Evolutionary conservation across 2,113 vertebrate genomes (phyloP).

Genomic region (Limanda limanda): DNA sequence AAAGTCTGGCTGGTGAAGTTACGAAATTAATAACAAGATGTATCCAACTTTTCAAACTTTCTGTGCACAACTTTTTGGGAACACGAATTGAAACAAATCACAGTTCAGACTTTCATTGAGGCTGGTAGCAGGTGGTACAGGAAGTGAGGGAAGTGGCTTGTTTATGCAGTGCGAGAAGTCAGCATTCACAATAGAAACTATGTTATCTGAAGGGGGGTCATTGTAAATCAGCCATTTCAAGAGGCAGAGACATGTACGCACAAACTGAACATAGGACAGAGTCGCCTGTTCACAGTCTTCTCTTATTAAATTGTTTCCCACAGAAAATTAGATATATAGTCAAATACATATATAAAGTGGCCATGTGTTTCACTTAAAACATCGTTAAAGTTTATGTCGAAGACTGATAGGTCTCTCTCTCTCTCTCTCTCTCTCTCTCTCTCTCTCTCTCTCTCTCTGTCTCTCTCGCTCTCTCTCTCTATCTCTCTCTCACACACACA

Average conservation of each 20-base stretch:
- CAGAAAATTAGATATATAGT: not conserved
- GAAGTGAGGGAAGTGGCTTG: conserved; percentile 58
- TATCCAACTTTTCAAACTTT: not conserved
- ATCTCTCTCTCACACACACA: too few species aligned
- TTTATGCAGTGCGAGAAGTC: conserved; percentile 60
- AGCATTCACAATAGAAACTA: conserved; percentile 37
- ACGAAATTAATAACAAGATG: not conserved
- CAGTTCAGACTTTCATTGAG: not conserved
- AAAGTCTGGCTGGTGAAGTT: not conserved
- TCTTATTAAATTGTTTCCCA: not conserved
- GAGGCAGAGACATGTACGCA: not conserved
- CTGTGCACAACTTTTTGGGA: not conserved
- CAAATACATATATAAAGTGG: not conserved
- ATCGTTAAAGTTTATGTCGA: too few species aligned
- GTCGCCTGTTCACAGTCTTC: not conserved
- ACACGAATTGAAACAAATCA: too few species aligned
- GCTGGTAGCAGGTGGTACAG: conserved; percentile 48
- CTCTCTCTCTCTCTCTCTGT: too few species aligned
- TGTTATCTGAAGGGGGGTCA: conserved; percentile 11
- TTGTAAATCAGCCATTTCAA: conserved; percentile 33
- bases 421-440: too few species aligned
- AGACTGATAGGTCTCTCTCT: too few species aligned
- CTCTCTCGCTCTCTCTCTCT: too few species aligned
- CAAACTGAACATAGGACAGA: not conserved
- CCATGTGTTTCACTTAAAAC: not conserved